Evolutionary conservation across 2,888 invertebrate species (phyloP), one percentile per base, ranked within the genome.

Genomic region (Meta bourneti): DNA sequence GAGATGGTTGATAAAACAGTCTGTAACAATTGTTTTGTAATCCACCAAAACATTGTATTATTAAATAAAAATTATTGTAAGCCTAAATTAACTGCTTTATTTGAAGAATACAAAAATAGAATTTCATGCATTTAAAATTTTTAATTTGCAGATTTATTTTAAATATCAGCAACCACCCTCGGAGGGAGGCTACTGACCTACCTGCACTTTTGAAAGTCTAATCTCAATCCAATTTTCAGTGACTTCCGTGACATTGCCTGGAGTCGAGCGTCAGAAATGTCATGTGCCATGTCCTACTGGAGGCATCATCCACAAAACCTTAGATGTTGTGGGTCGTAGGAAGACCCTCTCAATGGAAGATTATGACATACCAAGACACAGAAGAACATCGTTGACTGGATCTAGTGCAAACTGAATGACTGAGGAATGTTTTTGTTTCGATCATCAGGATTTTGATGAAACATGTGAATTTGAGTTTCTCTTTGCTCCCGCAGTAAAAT

Each of bases 221-320:
- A 9, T 49, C 9, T 75, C 20, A 75, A 48, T 71, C 34, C 34
- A 1, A 34, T 34, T 88, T 70, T 20, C 49, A 95, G 95, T 97
- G 94, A 97, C 97, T 75, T 97, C 97, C 0, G 96, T 97, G 74
- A 97, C 97, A 0, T 96, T 97, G 95, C 97, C 97, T 0, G 97
- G 97, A 19, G 97, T 98, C 82, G 97, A 97, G 94, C 96, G 97
- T 84, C 96, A 96, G 94, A 96, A 96, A 95, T 96, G 96, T 34
- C 96, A 96, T 94, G 34, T 34, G 4, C 34, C 34, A 34, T 34
- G 34, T 34, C 81, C 69, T 48, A 49, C 20, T 19, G 85, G 81
- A 19, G 83, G 82, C 7, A 52, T 85, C 71, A 34, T 77, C 8
- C 79, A 87, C 51, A 93, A 89, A 52, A 93, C 84, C 48, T 74